Conservation (phyloP, 2,888 invertebrate species). For the Pandemis cinnamomeana region DNA sequence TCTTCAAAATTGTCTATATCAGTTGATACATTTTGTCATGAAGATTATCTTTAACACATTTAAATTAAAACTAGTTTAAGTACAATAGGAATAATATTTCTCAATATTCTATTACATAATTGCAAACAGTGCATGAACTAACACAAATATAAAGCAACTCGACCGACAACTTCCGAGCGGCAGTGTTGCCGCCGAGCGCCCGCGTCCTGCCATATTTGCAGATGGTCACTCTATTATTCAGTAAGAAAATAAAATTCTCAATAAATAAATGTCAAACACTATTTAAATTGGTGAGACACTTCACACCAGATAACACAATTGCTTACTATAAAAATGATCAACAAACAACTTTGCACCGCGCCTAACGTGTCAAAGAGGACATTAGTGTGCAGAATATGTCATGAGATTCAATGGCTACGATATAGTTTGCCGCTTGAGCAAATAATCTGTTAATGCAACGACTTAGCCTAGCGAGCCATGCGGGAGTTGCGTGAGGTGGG, state of each 20-base stretch:
- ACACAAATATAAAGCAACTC: slow-evolving; percentile 50
- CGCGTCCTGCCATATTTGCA: slow-evolving; percentile 80
- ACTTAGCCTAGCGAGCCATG: slow-evolving; percentile 78
- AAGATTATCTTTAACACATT: slow-evolving; percentile 47
- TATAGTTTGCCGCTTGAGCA: slow-evolving; percentile 82
- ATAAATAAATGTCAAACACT: slow-evolving; percentile 84
- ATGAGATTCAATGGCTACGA: slow-evolving; percentile 81
- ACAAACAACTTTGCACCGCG: slow-evolving; percentile 82
- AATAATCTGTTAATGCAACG: slow-evolving; percentile 73
- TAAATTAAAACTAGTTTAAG: slow-evolving; percentile 54
- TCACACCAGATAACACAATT: slow-evolving; percentile 82
- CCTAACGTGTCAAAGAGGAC: slow-evolving; percentile 69
- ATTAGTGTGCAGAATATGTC: slow-evolving; percentile 74
- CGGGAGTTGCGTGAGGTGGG: slow-evolving; percentile 72
- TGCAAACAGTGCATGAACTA: slow-evolving; percentile 44
- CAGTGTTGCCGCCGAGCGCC: slow-evolving; percentile 59
- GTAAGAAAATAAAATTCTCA: slow-evolving; percentile 84
- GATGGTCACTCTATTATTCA: slow-evolving; percentile 79
- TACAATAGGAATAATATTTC: slow-evolving; percentile 55
- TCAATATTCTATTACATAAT: slow-evolving; percentile 34
- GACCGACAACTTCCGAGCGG: slow-evolving; percentile 52
- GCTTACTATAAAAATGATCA: slow-evolving; percentile 83
- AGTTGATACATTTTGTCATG: slow-evolving; percentile 58
- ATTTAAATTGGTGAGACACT: slow-evolving; percentile 78
- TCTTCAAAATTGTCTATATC: slow-evolving; percentile 54